Conservation (phyloP, 2,888 invertebrate species). For the Sipha maydis region DNA sequence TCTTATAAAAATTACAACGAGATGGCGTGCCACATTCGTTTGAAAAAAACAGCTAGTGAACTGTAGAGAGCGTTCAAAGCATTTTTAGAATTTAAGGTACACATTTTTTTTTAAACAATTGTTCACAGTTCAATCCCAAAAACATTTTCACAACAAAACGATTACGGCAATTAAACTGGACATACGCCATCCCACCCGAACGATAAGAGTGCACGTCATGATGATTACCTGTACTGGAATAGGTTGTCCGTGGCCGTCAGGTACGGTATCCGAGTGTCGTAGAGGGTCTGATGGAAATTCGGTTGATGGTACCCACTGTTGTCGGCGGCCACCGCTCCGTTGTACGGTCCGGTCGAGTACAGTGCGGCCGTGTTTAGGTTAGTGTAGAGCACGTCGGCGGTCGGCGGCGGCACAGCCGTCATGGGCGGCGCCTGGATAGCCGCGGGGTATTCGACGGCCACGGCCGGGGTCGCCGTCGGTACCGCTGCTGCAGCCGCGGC, state of each 20-base stretch:
- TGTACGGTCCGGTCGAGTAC: slow-evolving; percentile 69
- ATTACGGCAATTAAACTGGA: too few species aligned
- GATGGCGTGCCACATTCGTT: too few species aligned
- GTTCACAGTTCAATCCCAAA: too few species aligned
- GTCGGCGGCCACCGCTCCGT: slow-evolving; percentile 72
- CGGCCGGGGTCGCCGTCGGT: slow-evolving; percentile 72
- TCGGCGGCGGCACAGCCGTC: slow-evolving; percentile 70
- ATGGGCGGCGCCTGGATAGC: slow-evolving; percentile 75
- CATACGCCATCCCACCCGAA: too few species aligned
- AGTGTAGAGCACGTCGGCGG: slow-evolving; percentile 66
- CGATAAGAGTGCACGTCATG: too few species aligned
- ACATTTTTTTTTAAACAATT: too few species aligned
- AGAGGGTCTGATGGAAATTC: slow-evolving; percentile 72
- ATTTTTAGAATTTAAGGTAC: too few species aligned
- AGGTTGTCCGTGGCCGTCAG: slow-evolving; percentile 83
- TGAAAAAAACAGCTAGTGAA: too few species aligned
- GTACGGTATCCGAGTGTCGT: slow-evolving; percentile 75
- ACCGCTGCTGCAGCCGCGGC: slow-evolving; percentile 69
- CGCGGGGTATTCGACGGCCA: slow-evolving; percentile 76
- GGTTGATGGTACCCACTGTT: slow-evolving; percentile 47
- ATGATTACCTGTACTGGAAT: slow-evolving; percentile 76
- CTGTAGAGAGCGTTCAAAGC: too few species aligned
- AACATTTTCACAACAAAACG: background rate
- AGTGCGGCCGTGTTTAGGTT: slow-evolving; percentile 73
- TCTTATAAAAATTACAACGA: too few species aligned